Percentiles rank a stretch among this genome's conserved stretches.
phyloP scores from a whole-genome alignment of 2,797 vertebrate genomes.

The Sphenopsis melanotis region DNA sequence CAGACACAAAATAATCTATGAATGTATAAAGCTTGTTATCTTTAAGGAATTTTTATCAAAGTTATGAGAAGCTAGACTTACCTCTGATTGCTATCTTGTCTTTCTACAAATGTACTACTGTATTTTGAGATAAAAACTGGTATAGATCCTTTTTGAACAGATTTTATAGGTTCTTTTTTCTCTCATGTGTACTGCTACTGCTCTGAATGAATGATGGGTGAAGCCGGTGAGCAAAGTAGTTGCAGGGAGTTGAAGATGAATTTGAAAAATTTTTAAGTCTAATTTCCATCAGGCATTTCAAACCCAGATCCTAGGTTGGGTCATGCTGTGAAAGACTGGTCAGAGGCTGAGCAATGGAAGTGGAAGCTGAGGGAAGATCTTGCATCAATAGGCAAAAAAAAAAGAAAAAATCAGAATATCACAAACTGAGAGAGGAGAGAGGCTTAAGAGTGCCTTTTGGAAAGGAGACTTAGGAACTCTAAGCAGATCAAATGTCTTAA shows the following conservation, averaged over 20 bases:
- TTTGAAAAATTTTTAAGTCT: background rate
- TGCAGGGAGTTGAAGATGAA: background rate
- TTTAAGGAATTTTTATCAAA: background rate
- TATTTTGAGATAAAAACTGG: background rate
- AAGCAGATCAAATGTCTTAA: background rate
- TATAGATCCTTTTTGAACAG: background rate
- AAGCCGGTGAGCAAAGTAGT: background rate
- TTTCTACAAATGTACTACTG: background rate
- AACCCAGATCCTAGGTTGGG: background rate
- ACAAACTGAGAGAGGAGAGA: background rate
- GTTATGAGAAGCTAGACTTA: background rate
- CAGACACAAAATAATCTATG: background rate
- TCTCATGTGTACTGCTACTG: background rate
- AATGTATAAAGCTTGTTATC: background rate
- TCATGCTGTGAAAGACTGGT: background rate
- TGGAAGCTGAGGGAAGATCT: background rate
- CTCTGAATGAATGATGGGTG: background rate
- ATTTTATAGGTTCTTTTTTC: background rate
- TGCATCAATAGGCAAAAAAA: background rate
- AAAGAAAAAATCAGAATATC: background rate
- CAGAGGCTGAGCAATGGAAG: background rate
- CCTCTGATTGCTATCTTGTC: background rate
- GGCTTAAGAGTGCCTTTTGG: background rate
- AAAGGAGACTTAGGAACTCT: background rate
- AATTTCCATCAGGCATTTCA: background rate